Evolutionary conservation across 2,888 invertebrate genomes (phyloP), one percentile per base, ranked within the genome.

Genomic region (Synanthedon myopaeformis): DNA sequence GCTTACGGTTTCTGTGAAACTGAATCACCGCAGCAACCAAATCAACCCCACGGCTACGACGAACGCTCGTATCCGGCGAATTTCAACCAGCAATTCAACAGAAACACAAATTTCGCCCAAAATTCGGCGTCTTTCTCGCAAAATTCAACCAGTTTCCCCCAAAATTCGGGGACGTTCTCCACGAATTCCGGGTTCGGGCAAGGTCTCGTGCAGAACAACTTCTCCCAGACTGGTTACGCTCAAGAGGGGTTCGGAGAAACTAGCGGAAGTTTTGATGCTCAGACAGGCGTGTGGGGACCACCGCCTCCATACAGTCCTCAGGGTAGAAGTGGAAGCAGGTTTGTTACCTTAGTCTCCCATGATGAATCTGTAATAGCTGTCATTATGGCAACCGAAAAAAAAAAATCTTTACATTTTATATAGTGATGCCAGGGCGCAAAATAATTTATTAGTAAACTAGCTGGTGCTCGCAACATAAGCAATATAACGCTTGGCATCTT

Each of bases 301-400:
- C 96, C 96, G 0, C 96, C 96, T 0, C 96, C 96, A 0, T 96
- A 96, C 69, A 94, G 94, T 56, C 94, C 94, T 52, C 94, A 94
- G 42, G 94, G 94, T 1, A 66, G 86, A 3, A 76, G 70, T 55
- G 81, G 76, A 0, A 81, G 75, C 57, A 73, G 87, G 86, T 83
- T 48, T 57, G 62, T 57, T 49, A 4, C 23, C 4, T 23, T 23
- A 0, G 4, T 23, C 23, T 23, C 23, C 3, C 23, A 23, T 23
- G 5, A 23, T 23, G 23, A 23, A 23, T 23, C 5, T 5, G 5
- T 23, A 23, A 23, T 23, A 3, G 3, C 23, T 23, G 23, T 23
- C 5, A 23, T 3, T 23, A 23, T 4, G 23, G 3, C 3, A 23
- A 23, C 2, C 17, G 17, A 1, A 17, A 1, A 17, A 17, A 17